Evolutionary conservation across 2,797 vertebrate species (phyloP).

Genomic region (Arctocebus calabarensis): DNA sequence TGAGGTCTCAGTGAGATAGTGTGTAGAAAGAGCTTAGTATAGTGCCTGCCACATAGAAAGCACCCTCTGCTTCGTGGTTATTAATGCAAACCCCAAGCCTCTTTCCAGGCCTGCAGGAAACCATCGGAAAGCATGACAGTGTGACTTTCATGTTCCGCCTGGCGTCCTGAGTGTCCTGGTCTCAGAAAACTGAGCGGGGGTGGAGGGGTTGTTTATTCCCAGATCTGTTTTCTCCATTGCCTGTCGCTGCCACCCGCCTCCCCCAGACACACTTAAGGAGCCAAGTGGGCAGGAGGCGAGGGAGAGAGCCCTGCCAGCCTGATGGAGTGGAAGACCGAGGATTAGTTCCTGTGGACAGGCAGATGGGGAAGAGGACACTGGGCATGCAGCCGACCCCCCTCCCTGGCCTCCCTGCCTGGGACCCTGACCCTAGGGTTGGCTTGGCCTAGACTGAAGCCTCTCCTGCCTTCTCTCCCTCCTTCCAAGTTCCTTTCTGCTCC

Average conservation of each 20-base stretch:
- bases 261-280: slow-evolving; percentile 62
- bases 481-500: slow-evolving; percentile 25
- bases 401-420: background rate
- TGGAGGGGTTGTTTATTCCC: slow-evolving; percentile 78
- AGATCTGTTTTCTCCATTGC: background rate
- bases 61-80: background rate
- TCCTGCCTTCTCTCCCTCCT: rapidly evolving
- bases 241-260: background rate
- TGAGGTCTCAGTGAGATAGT: rapidly evolving
- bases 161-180: slow-evolving; percentile 78
- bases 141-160: slow-evolving; percentile 82
- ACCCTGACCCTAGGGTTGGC: slow-evolving; percentile 18
- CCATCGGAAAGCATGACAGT: slow-evolving; percentile 65
- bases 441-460: background rate
- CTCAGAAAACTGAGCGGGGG: slow-evolving; percentile 80
- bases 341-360: slow-evolving; percentile 70
- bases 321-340: slow-evolving; percentile 60
- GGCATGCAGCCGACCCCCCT: background rate
- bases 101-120: background rate
- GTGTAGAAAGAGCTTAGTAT: background rate
- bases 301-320: slow-evolving; percentile 62
- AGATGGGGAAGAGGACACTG: slow-evolving; percentile 46
- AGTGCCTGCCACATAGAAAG: background rate
- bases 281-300: slow-evolving; percentile 64
- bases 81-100: background rate